Base-by-base conservation (phyloP, 2,888 invertebrate genomes). In the Polydesmus complanatus region DNA sequence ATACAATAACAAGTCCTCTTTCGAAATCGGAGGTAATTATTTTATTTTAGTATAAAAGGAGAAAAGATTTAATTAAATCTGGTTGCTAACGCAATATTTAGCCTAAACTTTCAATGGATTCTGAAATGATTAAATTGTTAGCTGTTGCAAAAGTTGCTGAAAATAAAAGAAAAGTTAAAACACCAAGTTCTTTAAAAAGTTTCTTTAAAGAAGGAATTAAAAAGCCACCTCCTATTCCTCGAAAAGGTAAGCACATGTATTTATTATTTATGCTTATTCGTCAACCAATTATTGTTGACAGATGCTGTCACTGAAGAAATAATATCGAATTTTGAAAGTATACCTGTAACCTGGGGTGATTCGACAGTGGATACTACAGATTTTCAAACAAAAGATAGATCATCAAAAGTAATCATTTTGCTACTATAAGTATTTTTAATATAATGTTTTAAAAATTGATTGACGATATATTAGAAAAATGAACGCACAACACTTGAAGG, bases 321-420 rank as follows among this genome's bases (percentile, higher is more conserved):
- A 1, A 52, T 51, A 25, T 57, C 64, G 5, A 60, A 59, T 25
- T 64, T 64, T 2, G 73, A 74, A 61, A 70, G 69, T 64, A 67
- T 71, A 5, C 71, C 73, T 37, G 70, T 76, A 14, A 70, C 70
- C 1, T 76, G 76, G 76, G 75, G 73, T 66, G 75, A 75, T 66
- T 74, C 74, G 0, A 69, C 69, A 5, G 37, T n/a, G n/a, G n/a
- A n/a, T n/a, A n/a, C n/a, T n/a, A n/a, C n/a, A n/a, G n/a, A n/a
- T n/a, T n/a, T n/a, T n/a, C n/a, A n/a, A n/a, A n/a, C n/a, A n/a
- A n/a, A n/a, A n/a, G n/a, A n/a, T n/a, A n/a, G n/a, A n/a, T n/a
- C n/a, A n/a, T n/a, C n/a, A n/a, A n/a, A n/a, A n/a, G n/a, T n/a
- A n/a, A n/a, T n/a, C n/a, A n/a, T n/a, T n/a, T n/a, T n/a, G n/a